Base-by-base conservation (phyloP, 2,113 vertebrate genomes). In the Platysternon megacephalum region DNA sequence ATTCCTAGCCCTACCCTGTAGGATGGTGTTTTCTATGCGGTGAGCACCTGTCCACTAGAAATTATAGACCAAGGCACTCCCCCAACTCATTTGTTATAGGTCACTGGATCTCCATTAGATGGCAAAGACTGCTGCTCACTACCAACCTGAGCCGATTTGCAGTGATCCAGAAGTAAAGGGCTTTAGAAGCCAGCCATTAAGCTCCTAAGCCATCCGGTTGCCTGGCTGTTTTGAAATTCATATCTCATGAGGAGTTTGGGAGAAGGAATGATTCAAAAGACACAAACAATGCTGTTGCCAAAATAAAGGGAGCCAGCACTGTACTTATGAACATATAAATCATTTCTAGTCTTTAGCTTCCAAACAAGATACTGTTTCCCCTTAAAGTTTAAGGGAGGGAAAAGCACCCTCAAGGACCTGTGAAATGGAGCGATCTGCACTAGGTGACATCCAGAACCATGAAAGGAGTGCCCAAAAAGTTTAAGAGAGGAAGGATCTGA, bases 291-390 rank as follows among this genome's bases (percentile, higher is more conserved):
- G 52, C 65, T 82, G 74, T 94, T 96, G 96, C 97, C 97, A 97
- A 97, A 97, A 97, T 91, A 97, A 97, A 97, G 96, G 85, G 87
- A 97, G 92, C 92, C 96, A 96, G 92, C 95, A 87, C 85, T 0
- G 8, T 78, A 87, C 94, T 97, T 96, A 96, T 97, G 97, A 97
- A 97, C 96, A 97, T 91, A 97, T 94, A 97, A 97, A 97, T 97
- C 94, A 97, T 90, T 91, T 94, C 94, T 97, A 95, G 92, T 93
- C 97, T 97, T 97, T 79, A 95, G 96, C 79, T 91, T 95, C 94
- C 92, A 96, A 95, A 96, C 92, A 97, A 95, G 96, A 96, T 83
- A 82, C 52, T 92, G 78, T 91, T 95, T 92, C 87, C 94, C 93
- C 26, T 0, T 95, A 86, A 1, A 5, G 89, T 86, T 92, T 95